phyloP scores from a whole-genome alignment of 2,797 vertebrate genomes.

The Myiotriccus ornatus region DNA sequence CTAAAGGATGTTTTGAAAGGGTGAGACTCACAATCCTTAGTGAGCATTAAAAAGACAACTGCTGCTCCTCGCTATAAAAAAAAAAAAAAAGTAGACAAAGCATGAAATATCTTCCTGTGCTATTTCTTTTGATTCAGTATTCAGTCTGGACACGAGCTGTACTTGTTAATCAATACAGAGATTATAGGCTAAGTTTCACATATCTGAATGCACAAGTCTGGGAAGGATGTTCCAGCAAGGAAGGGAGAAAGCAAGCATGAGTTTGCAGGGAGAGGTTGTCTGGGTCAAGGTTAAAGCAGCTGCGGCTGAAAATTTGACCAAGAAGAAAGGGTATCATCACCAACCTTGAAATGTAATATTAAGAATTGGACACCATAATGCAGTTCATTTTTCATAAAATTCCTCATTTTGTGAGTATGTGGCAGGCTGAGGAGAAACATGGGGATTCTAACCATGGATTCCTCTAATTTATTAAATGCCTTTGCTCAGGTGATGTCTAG shows the following conservation, averaged over 20 bases:
- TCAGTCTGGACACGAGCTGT: neutral
- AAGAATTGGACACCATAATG: neutral
- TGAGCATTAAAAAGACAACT: neutral
- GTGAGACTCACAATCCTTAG: neutral
- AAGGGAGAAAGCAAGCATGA: neutral
- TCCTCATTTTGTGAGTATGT: neutral
- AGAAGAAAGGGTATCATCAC: constrained; percentile 42
- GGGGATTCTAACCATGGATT: neutral
- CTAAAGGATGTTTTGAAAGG: neutral
- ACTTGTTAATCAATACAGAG: neutral
- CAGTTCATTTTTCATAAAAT: constrained; percentile 41
- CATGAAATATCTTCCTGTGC: neutral
- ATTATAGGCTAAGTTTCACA: neutral
- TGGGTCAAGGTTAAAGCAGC: neutral
- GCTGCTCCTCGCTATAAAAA: neutral
- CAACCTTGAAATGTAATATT: constrained; percentile 30
- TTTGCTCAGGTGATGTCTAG: constrained; percentile 34
- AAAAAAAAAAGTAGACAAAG: neutral
- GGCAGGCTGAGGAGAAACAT: neutral
- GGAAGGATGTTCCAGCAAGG: neutral
- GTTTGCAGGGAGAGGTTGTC: neutral
- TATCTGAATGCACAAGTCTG: neutral
- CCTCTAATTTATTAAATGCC: constrained; percentile 45
- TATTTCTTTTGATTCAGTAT: constrained; percentile 47
- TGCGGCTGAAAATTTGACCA: neutral